phyloP scores from a whole-genome alignment of 2,113 vertebrate species.

The Hepsetus odoe region DNA sequence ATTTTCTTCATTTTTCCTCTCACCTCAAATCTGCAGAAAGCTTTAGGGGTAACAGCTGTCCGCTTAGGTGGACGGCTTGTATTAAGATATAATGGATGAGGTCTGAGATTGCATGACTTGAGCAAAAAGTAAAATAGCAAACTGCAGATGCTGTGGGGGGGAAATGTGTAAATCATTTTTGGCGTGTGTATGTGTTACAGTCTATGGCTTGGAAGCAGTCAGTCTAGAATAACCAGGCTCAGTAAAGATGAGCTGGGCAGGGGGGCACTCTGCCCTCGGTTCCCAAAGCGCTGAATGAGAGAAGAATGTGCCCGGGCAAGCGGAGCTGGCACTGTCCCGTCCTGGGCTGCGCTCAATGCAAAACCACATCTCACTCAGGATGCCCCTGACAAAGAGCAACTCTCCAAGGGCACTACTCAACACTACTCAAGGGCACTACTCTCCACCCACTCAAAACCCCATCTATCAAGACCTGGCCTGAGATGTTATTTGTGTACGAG shows the following conservation, averaged over 20 bases:
- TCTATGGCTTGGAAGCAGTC: not conserved
- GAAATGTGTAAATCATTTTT: too few relatives aligned
- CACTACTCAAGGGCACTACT: too few relatives aligned
- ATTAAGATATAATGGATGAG: too few relatives aligned
- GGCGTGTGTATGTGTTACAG: too few relatives aligned
- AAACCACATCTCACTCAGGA: constrained; percentile 53
- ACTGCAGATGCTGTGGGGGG: too few relatives aligned
- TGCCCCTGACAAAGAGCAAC: constrained; percentile 49
- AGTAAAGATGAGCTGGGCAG: not conserved
- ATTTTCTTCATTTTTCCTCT: too few relatives aligned
- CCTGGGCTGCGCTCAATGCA: constrained; percentile 39
- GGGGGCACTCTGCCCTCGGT: constrained; percentile 37
- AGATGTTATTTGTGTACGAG: constrained; percentile 41
- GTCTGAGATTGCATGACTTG: too few relatives aligned
- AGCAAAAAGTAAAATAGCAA: too few relatives aligned
- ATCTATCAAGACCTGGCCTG: constrained; percentile 50
- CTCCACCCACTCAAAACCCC: constrained; percentile 49
- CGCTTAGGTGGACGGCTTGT: too few relatives aligned
- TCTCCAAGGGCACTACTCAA: constrained; percentile 48
- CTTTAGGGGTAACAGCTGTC: too few relatives aligned
- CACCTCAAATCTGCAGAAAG: too few relatives aligned
- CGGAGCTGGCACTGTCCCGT: constrained; percentile 40
- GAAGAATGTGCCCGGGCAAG: constrained; percentile 52
- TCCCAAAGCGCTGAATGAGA: constrained; percentile 52
- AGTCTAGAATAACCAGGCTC: not conserved